phyloP scores from a whole-genome alignment of 2,888 invertebrate genomes.

The Macroteleia sp. region DNA sequence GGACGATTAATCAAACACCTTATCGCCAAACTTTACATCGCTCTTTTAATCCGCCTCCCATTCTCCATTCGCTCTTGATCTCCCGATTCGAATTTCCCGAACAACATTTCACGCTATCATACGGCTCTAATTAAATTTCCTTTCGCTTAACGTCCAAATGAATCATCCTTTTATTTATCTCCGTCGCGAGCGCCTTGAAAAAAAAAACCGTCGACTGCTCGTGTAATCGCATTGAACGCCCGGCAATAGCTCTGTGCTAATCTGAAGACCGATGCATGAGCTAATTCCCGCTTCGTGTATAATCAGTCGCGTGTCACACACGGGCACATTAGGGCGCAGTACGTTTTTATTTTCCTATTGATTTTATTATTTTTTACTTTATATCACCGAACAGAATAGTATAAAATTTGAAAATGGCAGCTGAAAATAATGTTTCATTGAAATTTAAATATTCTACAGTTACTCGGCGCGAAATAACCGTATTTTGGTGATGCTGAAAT shows the following conservation, averaged over 20 bases:
- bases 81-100: constrained; percentile 4
- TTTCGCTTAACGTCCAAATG: constrained; percentile 16
- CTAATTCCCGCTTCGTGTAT: constrained; percentile 28
- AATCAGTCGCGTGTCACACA: constrained; percentile 48
- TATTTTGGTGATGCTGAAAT: constrained; percentile 50
- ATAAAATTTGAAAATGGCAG: no score
- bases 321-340: constrained; percentile 30
- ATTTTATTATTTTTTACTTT: no score
- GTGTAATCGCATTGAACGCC: constrained; percentile 21
- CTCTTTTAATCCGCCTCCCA: constrained; percentile 1
- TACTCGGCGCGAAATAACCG: constrained; percentile 11
- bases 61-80: background rate
- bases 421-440: constrained; percentile 18
- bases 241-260: constrained; percentile 13
- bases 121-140: constrained; percentile 17
- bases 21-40: background rate
- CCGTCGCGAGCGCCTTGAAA: background rate
- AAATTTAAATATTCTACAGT: constrained; percentile 14
- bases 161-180: constrained; percentile 28
- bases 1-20: constrained; percentile 3
- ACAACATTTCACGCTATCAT: constrained; percentile 9
- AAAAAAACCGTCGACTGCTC: constrained; percentile 1
- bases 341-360: constrained; percentile 39
- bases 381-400: no score
- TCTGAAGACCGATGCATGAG: constrained; percentile 4